phyloP scores from a whole-genome alignment of 2,888 invertebrate genomes.

The Diaprepes abbreviatus region DNA sequence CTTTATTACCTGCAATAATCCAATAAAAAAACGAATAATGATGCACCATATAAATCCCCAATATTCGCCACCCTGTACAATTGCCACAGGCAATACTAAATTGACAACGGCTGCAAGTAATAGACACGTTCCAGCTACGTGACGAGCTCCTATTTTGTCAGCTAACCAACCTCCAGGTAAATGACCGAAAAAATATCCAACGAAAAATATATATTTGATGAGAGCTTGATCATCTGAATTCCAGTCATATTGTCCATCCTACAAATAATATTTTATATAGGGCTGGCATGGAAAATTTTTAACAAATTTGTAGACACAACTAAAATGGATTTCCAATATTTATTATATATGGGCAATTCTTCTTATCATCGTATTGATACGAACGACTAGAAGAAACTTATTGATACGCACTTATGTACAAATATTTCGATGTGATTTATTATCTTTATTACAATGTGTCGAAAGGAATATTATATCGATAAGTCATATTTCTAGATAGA shows the following conservation, averaged over 20 bases:
- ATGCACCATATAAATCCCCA: constrained; percentile 65
- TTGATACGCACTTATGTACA: no score
- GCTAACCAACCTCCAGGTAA: constrained; percentile 85
- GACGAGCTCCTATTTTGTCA: constrained; percentile 86
- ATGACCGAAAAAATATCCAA: constrained; percentile 87
- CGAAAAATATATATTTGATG: constrained; percentile 86
- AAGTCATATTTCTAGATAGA: no score
- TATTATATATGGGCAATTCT: no score
- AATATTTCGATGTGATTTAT: no score
- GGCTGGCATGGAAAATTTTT: no score
- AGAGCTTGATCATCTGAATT: constrained; percentile 78
- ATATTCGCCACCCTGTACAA: constrained; percentile 74
- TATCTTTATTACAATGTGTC: no score
- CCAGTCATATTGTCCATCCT: constrained; percentile 71
- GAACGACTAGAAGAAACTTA: no score
- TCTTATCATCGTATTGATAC: no score
- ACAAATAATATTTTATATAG: constrained; percentile 16
- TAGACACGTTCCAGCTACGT: constrained; percentile 84
- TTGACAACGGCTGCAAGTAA: constrained; percentile 81
- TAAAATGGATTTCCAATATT: no score
- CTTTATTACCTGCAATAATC: constrained; percentile 17
- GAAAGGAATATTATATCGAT: no score
- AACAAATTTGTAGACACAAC: no score
- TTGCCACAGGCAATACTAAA: constrained; percentile 82
- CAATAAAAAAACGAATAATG: constrained; percentile 9